Conservation (phyloP, 2,797 vertebrate species). For the Siniperca obscura region DNA sequence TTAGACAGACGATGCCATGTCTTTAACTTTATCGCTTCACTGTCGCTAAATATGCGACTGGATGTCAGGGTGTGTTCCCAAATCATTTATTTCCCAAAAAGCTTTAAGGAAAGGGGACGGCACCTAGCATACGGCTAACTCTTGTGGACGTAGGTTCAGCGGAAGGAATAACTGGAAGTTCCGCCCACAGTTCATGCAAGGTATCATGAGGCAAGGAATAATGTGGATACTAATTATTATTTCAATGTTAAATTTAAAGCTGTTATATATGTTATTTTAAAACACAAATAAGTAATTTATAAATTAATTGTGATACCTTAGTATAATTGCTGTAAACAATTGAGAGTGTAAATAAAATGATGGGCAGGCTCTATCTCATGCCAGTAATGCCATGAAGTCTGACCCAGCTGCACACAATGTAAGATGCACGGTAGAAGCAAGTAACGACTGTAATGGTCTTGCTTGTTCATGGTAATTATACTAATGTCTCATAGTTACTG, state of each 20-base stretch:
- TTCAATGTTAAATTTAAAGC: neutral
- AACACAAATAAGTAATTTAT: neutral
- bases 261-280: neutral
- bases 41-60: no score
- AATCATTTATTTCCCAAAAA: neutral
- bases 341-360: neutral
- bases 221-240: neutral
- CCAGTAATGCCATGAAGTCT: neutral
- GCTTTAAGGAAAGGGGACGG: neutral
- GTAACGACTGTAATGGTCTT: neutral
- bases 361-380: neutral
- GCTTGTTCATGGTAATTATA: neutral
- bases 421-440: neutral
- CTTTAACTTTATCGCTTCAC: no score
- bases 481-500: neutral
- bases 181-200: neutral
- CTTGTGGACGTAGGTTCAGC: neutral
- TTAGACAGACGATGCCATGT: neutral
- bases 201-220: neutral
- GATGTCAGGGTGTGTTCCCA: neutral
- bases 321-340: neutral
- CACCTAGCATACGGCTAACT: neutral
- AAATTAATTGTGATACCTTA: neutral
- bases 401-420: no score
- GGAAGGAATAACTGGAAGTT: neutral